Evolutionary conservation across 2,797 vertebrate species (phyloP), one percentile per base, ranked within the genome.

Genomic region (Ammospiza maritima): DNA sequence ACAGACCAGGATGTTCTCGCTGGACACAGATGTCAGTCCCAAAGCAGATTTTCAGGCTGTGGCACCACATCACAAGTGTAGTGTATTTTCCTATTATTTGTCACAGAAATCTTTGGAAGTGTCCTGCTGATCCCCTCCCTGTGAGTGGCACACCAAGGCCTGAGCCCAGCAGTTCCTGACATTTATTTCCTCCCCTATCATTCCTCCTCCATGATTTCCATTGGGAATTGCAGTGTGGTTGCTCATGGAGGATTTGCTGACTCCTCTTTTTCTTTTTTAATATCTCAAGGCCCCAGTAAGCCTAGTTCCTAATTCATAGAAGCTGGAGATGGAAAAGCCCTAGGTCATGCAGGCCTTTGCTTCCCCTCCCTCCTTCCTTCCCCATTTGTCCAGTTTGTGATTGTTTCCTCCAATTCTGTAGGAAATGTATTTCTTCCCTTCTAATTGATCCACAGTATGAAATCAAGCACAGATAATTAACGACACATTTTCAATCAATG

Each of bases 391-490:
- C 74, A 74, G 20, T 5, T 8, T 15, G 53, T 4, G 51, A 71
- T 53, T 69, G 53, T 91, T 94, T 76, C 92, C 85, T 80, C 29
- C 84, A 76, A 23, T 56, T n/a, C 54, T 56, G 54, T n/a, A 56
- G 32, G 54, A 56, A 56, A 57, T 1, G 3, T 21, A 27, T 81
- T 80, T 70, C 76, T 92, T 87, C 67, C 70, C 61, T 92, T 88
- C 93, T 97, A 96, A 97, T 96, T 97, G 97, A 96, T 17, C 78
- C 92, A 64, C 34, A 73, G 90, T 92, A 83, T 84, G 92, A 96
- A 97, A 96, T 84, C 95, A 64, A 64, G 88, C 32, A 4, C 89
- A 78, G 71, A 93, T 95, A 97, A 98, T 97, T 93, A 97, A 98
- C 97, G 88, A 94, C 54, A 94, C 82, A 72, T 94, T 96, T 93